Base-by-base conservation (phyloP, 2,797 vertebrate genomes). In the Micromesistius poutassou region DNA sequence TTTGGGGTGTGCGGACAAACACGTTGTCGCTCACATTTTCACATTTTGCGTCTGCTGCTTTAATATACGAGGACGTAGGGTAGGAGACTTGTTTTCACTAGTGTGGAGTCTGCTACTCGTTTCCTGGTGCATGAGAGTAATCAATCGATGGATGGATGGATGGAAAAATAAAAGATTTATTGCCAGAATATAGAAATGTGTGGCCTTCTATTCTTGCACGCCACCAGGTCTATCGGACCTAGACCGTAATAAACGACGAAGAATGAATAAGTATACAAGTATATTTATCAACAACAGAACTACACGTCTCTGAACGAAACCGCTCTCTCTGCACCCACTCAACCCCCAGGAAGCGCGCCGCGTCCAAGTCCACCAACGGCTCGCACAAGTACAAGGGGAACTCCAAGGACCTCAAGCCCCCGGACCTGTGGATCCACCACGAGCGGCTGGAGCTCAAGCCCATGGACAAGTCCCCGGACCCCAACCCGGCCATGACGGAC, bases 381-480 rank as follows among this genome's bases (percentile, higher is more conserved):
- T 98, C 97, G 77, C 97, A 99, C 91, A 99, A 99, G 84, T 98
- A 98, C 93, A 99, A 99, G 87, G 96, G 96, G 0, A 99, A 97
- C 92, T 95, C 96, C 85, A 99, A 99, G 89, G 98, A 99, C 78
- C 96, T 99, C 79, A 99, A 99, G 75, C 98, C 98, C 0, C 98
- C 98, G 0, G 98, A 99, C 84, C 96, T 99, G 8, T 99, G 98
- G 98, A 99, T 99, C 86, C 98, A 99, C 81, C 98, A 99, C 0
- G 98, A 99, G 90, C 94, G 97, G 70, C 95, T 99, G 78, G 98
- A 99, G 77, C 94, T 99, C n/a, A 99, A 99, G 79, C 97, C 98
- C 68, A 98, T 97, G 28, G 98, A 99, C 87, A 99, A 99, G 84
- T 99, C 98, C 12, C 97, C 97, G 0, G 97, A 98, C 74, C 96